These are phyloP conservation scores for Sinonovacula constricta DNA, from an alignment of 1,140 invertebrate genomes.

Conservation along the genomic window DNA sequence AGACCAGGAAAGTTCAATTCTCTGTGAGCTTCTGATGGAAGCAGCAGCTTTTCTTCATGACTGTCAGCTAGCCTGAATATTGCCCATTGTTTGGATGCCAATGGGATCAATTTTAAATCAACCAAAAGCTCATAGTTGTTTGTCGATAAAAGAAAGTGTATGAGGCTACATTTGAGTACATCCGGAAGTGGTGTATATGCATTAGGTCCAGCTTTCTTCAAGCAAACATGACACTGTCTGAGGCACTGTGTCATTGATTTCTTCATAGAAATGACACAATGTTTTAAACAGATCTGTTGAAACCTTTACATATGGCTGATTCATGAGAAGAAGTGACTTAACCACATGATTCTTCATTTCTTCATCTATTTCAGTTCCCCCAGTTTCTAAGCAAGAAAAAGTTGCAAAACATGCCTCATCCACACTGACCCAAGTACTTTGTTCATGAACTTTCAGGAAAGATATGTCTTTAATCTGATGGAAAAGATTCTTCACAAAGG, in stretches of 20 bases:
- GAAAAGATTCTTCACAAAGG: background rate
- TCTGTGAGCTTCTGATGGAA: constrained; percentile 1
- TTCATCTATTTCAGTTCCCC: background rate
- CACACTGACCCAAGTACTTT: constrained; percentile 7
- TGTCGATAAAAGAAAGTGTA: constrained; percentile 6
- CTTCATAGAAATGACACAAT: background rate
- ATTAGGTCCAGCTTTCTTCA: background rate
- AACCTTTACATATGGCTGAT: background rate
- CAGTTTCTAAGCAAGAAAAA: too few species aligned
- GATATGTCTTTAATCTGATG: background rate
- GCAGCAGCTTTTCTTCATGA: background rate
- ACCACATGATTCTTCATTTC: background rate
- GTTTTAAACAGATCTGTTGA: background rate
- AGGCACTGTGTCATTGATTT: constrained; percentile 7
- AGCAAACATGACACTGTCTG: background rate
- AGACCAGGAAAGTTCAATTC: background rate
- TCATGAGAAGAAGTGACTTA: background rate
- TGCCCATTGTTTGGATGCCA: background rate
- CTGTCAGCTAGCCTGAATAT: too few species aligned
- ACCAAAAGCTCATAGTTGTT: background rate
- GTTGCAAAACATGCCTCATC: constrained; percentile 28
- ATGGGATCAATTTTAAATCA: constrained; percentile 10
- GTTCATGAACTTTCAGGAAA: background rate
- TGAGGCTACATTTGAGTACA: background rate
- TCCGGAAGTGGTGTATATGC: background rate